These are phyloP conservation scores for Sebastes schlegelii DNA, from an alignment of 2,113 vertebrate species.

Conservation along the genomic window DNA sequence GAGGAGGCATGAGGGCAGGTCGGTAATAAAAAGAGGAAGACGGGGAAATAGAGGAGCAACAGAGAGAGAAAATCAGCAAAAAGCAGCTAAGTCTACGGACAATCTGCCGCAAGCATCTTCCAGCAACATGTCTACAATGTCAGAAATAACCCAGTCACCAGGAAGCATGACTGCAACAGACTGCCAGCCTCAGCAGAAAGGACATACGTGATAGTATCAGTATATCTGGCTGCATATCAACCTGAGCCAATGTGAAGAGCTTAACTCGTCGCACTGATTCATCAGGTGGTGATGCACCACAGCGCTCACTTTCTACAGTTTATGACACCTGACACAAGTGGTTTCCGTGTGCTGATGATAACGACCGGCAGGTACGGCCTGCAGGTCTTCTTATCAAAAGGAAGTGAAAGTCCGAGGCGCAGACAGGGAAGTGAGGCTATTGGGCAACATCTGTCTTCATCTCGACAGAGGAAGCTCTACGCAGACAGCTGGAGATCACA, in stretches of 20 bases:
- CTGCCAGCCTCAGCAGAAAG: constrained; percentile 59
- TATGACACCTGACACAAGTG: background rate
- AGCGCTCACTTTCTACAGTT: background rate
- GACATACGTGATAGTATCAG: background rate
- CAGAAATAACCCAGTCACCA: constrained; percentile 49
- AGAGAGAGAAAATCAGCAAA: constrained; percentile 18
- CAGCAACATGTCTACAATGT: constrained; percentile 7
- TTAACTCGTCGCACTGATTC: background rate
- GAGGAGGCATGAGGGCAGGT: background rate
- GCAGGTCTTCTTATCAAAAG: constrained; percentile 42
- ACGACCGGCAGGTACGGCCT: background rate
- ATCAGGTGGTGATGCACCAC: background rate
- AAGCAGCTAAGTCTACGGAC: constrained; percentile 30
- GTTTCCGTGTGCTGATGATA: background rate
- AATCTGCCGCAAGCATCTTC: constrained; percentile 24
- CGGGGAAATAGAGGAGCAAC: background rate
- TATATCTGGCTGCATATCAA: background rate
- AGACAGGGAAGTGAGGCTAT: constrained; percentile 74
- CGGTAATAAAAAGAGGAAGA: background rate
- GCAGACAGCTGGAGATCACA: constrained; percentile 37
- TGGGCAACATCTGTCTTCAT: constrained; percentile 49
- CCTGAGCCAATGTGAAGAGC: background rate
- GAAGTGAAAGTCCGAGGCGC: constrained; percentile 68
- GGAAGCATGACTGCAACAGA: constrained; percentile 50
- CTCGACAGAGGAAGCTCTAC: constrained; percentile 29